phyloP scores from a whole-genome alignment of 2,113 vertebrate genomes.

The Xenus cinereus region DNA sequence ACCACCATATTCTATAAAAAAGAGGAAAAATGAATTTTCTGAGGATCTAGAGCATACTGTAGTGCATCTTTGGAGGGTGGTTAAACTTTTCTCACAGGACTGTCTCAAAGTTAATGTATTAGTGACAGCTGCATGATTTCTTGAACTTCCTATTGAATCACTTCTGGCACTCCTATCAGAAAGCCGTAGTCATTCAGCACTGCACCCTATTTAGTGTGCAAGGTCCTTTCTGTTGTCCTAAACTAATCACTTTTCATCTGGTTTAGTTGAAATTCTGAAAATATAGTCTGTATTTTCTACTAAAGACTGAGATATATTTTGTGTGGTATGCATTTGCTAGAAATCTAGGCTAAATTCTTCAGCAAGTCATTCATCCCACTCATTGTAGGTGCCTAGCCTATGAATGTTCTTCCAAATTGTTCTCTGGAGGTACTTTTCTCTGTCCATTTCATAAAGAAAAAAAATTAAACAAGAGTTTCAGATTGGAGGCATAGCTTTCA shows the following conservation, averaged over 20 bases:
- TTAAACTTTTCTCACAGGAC: not conserved
- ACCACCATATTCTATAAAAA: not conserved
- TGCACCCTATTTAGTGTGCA: not conserved
- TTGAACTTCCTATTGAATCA: not conserved
- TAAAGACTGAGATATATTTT: not conserved
- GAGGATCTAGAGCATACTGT: not conserved
- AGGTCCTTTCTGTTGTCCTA: not conserved
- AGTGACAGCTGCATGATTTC: not conserved
- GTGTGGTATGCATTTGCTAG: not conserved
- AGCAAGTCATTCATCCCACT: not conserved
- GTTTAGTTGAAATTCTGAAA: not conserved
- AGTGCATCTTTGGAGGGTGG: fast-evolving
- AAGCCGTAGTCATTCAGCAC: not conserved
- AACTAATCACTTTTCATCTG: not conserved
- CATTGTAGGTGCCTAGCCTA: not conserved
- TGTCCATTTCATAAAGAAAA: not conserved
- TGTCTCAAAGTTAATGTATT: not conserved
- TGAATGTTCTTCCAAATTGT: not conserved
- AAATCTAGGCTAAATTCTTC: not conserved
- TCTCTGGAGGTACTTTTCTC: not conserved
- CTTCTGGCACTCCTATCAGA: not conserved
- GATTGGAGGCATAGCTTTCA: not conserved
- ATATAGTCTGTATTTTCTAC: not conserved
- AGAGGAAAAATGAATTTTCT: fast-evolving
- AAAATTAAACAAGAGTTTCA: not conserved